Evolutionary conservation across 2,797 vertebrate species (phyloP), one percentile per base, ranked within the genome.

Genomic region (Lutjanus campechanus): DNA sequence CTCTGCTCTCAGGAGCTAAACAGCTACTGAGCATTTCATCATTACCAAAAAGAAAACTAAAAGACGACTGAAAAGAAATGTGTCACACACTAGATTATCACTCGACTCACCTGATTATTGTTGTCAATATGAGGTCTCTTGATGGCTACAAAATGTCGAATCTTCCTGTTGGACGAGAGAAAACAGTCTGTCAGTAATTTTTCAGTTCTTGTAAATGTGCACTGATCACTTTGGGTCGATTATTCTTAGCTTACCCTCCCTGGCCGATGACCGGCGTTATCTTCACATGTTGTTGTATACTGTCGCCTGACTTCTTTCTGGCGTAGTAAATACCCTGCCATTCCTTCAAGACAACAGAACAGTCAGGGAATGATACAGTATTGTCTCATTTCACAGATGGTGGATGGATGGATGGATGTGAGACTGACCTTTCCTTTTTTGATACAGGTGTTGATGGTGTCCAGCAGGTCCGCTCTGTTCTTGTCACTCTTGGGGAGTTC

Each of bases 261-360:
- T 99, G 98, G 77, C 97, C 97, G 0, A 96, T 91, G 82, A 99
- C 97, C 0, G 98, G 98, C 3, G 95, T 97, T 85, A 99, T 98
- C 95, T 96, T 98, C 89, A 98, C 98, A 0, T 98, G 96, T 69
- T 99, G 98, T 59, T 98, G 97, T 54, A 99, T 95, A 76, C 91
- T 98, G 94, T 99, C 98, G 54, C 98, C 98, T 1, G 97, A 96
- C 93, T 99, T 99, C 93, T 96, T 96, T 77, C 95, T 95, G 88
- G 96, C 96, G 0, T 96, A 97, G 93, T 96, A 99, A 88, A 98
- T 95, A 7, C 98, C 98, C 93, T 98, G 97, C 98, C 98, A 99
- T 73, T 99, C 98, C 98, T 99, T 82, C 76, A 83, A 81, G 29
- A 79, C 20, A 73, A 81, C 22, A 77, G 0, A 59, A 11, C 25